A percentile compares a stretch with the other conserved stretches of the same genome.
phyloP scores from a whole-genome alignment of 2,888 invertebrate species.

The Acheta domesticus region DNA sequence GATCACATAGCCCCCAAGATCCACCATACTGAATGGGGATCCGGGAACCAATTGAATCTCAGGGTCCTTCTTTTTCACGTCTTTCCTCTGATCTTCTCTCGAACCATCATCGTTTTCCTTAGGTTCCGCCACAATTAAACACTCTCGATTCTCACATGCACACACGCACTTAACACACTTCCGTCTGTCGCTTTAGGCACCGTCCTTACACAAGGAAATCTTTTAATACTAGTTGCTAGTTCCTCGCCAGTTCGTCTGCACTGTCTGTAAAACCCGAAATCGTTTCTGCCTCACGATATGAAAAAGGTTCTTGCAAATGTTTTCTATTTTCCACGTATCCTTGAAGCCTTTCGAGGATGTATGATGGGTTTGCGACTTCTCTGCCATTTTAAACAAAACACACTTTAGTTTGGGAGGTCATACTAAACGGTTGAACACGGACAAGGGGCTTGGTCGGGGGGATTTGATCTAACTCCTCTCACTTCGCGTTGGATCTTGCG shows the following conservation, averaged over 20 bases:
- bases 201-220: background rate
- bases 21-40: slow-evolving; percentile 58
- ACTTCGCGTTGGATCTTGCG: background rate
- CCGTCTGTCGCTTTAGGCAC: too few species aligned
- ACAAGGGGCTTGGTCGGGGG: too few species aligned
- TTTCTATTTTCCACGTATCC: slow-evolving; percentile 1
- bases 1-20: slow-evolving; percentile 92
- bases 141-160: too few species aligned
- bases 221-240: background rate
- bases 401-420: too few species aligned
- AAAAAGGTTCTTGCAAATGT: slow-evolving; percentile 7
- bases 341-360: background rate
- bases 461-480: background rate
- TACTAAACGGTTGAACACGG: too few species aligned
- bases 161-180: too few species aligned
- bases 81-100: too few species aligned
- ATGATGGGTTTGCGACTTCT: background rate
- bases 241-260: background rate
- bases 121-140: too few species aligned
- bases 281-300: background rate
- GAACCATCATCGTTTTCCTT: too few species aligned
- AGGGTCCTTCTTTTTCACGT: background rate
- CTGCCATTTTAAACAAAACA: background rate
- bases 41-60: background rate
- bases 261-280: background rate